Percentiles rank a stretch among this genome's conserved stretches.
Conservation (phyloP, 2,797 vertebrate genomes). For the Sorex maritimensis region DNA sequence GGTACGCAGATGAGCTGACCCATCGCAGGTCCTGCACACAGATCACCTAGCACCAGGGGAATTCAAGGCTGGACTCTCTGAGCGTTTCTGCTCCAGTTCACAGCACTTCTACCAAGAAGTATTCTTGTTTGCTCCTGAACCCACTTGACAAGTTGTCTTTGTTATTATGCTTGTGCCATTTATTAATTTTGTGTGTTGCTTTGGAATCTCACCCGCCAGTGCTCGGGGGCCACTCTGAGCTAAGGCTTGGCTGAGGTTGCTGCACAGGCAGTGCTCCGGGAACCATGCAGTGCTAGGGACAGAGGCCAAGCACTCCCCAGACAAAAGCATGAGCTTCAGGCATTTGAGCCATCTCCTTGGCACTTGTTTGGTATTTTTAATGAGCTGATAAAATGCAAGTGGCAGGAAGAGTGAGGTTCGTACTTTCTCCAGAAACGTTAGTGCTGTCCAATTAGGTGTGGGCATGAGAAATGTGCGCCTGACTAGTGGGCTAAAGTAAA, state of each 20-base stretch:
- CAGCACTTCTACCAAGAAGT: not conserved
- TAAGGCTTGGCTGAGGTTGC: too few species aligned
- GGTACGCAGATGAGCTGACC: not conserved
- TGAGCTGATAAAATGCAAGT: slow-evolving; percentile 11
- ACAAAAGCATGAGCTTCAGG: too few species aligned
- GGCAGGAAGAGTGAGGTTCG: slow-evolving; percentile 28
- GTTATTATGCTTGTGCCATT: not conserved
- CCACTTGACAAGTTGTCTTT: not conserved
- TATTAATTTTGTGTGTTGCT: not conserved
- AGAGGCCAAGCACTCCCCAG: too few species aligned
- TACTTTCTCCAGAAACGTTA: slow-evolving; percentile 39
- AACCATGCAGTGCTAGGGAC: too few species aligned
- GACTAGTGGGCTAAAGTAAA: not conserved
- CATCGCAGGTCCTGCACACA: not conserved
- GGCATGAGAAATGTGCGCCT: slow-evolving; percentile 7
- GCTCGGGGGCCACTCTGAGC: too few species aligned
- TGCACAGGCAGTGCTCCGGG: not conserved
- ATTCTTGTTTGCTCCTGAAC: not conserved
- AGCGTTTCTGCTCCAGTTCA: not conserved
- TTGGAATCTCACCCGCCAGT: too few species aligned
- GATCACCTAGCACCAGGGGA: not conserved
- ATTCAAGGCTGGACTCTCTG: not conserved
- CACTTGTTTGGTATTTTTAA: not conserved
- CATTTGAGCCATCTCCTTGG: too few species aligned
- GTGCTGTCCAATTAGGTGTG: not conserved